Conservation (phyloP, 2,113 vertebrate genomes). For the Varanus komodoensis region DNA sequence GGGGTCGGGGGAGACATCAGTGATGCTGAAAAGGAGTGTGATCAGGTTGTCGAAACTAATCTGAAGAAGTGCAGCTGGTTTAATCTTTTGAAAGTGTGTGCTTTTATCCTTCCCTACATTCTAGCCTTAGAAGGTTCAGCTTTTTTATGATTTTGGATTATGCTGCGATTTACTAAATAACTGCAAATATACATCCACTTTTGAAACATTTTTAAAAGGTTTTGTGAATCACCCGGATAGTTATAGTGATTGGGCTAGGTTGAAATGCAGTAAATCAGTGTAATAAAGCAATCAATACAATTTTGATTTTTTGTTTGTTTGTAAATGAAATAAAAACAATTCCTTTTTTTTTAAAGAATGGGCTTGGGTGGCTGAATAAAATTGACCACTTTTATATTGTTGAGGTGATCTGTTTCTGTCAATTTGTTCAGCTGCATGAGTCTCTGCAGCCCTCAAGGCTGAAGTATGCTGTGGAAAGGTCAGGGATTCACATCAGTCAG, state of each 20-base stretch:
- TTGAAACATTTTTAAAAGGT: background rate
- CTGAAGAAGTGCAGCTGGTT: conserved; percentile 1
- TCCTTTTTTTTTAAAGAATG: background rate
- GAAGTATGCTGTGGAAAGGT: background rate
- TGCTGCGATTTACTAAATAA: background rate
- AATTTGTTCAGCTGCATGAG: background rate
- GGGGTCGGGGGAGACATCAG: background rate
- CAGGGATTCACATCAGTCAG: too few species aligned
- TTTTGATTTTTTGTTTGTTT: background rate
- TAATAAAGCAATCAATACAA: too few species aligned
- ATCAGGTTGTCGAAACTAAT: background rate
- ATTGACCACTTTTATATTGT: accelerated
- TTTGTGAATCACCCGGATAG: too few species aligned
- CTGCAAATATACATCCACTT: background rate
- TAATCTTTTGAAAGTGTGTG: background rate
- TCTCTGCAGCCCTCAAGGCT: background rate
- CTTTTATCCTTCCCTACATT: conserved; percentile 26
- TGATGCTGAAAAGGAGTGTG: conserved; percentile 6
- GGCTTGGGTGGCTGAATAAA: background rate
- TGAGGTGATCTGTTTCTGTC: conserved; percentile 1
- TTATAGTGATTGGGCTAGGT: too few species aligned
- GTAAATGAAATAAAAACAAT: too few species aligned
- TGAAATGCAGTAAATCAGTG: too few species aligned
- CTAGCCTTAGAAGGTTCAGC: background rate
- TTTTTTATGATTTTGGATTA: background rate